phyloP scores from a whole-genome alignment of 2,888 invertebrate genomes.

The Cyaniris semiargus region DNA sequence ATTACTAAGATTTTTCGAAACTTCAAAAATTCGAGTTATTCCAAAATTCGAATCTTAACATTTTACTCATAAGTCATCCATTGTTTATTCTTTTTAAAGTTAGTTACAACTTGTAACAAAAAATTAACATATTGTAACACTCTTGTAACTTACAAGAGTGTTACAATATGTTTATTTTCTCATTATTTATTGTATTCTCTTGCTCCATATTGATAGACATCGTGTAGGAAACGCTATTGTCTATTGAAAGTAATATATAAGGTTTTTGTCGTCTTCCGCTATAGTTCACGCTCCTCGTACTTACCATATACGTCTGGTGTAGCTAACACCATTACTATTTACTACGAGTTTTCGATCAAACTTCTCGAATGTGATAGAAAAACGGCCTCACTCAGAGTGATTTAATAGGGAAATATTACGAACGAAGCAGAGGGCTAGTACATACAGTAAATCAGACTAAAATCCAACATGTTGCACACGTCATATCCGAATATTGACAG shows the following conservation, averaged over 20 bases:
- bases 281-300: slow-evolving; percentile 7
- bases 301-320: slow-evolving; percentile 24
- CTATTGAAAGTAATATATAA: slow-evolving; percentile 9
- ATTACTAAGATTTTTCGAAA: background rate
- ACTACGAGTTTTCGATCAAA: slow-evolving; percentile 21
- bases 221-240: slow-evolving; percentile 1
- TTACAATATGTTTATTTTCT: background rate
- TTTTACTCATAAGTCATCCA: too few relatives aligned
- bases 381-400: background rate
- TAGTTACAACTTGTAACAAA: too few relatives aligned
- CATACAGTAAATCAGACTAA: too few relatives aligned
- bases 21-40: background rate
- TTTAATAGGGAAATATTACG: too few relatives aligned
- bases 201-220: background rate
- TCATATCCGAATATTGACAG: too few relatives aligned
- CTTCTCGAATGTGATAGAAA: background rate
- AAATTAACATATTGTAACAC: too few relatives aligned
- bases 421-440: too few relatives aligned
- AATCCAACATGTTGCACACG: too few relatives aligned
- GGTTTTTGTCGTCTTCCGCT: slow-evolving; percentile 26
- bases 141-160: too few relatives aligned
- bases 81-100: too few relatives aligned
- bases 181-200: background rate
- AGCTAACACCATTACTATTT: slow-evolving; percentile 17
- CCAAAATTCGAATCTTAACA: too few relatives aligned